Percentiles rank a stretch among this genome's conserved stretches.
phyloP scores from a whole-genome alignment of 2,113 vertebrate genomes.

The Crotalus viridis region DNA sequence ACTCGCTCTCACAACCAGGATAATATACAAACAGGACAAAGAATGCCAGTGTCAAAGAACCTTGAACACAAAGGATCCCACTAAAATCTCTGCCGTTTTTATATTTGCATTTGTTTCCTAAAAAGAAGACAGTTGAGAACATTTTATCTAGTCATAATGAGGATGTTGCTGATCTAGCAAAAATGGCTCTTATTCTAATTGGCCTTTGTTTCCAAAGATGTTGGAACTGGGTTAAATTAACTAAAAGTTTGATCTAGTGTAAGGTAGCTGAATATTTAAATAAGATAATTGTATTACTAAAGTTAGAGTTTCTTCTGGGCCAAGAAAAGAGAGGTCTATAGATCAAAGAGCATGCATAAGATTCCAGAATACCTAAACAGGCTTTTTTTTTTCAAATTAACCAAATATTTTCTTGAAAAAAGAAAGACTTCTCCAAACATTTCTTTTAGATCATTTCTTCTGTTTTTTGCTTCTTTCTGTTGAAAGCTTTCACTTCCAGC shows the following conservation, averaged over 20 bases:
- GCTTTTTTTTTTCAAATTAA: background rate
- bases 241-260: background rate
- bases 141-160: background rate
- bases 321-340: background rate
- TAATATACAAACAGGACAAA: background rate
- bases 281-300: background rate
- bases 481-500: slow-evolving; percentile 18
- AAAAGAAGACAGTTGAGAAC: background rate
- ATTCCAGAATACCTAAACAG: background rate
- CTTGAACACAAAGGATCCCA: no score
- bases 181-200: background rate
- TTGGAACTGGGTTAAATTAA: background rate
- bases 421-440: slow-evolving; percentile 18
- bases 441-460: slow-evolving; percentile 9
- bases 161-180: background rate
- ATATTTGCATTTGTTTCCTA: background rate
- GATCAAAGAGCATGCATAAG: background rate
- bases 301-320: background rate
- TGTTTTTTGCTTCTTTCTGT: background rate
- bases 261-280: background rate
- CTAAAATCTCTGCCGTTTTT: background rate
- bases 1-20: background rate
- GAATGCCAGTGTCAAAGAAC: background rate
- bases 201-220: background rate
- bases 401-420: background rate